Base-by-base conservation (phyloP, 2,888 invertebrate genomes). In the Seladonia tumulorum region DNA sequence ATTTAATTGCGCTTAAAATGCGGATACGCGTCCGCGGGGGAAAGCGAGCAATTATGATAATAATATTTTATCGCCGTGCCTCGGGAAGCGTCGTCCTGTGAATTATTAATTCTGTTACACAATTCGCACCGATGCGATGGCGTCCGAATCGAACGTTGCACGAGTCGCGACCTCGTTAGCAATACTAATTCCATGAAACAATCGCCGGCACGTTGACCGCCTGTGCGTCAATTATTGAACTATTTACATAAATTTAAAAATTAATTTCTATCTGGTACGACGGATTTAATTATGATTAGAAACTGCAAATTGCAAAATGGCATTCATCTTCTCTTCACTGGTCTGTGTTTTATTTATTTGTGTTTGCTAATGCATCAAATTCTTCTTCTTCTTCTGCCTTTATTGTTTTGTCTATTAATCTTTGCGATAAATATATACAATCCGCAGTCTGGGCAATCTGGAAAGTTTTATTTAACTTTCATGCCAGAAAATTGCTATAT, bases 1-100 rank as follows among this genome's bases (percentile, higher is more conserved):
- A 87, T 83, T 87, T 87, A 83, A 87, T 87, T 85, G 83, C 63
- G 4, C 60, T 75, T 79, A 63, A 82, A 79, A 82, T 47, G 79
- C 76, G 78, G 47, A 79, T 73, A 66, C 74, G 8, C 81, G 22
- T 74, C 49, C 80, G 53, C 71, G 66, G 57, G 73, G 76, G 57
- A 57, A 74, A 70, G 25, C 75, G 29, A 22, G 74, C 49, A 68
- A 83, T 82, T 81, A 83, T 76, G 81, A 81, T 83, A 88, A 87
- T 82, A 53, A 77, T 63, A 68, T 75, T 85, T 82, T 79, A 85
- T 77, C 87, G 77, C 39, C 53, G 22, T 25, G 83, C 57, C 39
- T 14, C 29, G 71, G 47, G 5, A 53, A 74, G 74, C 66, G 81
- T 76, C 76, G 22, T n/a, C 53, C 25, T 76, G 25, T 47, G 66